Base-by-base conservation (phyloP, 2,797 vertebrate genomes). In the Amblyopsis hoosieri region DNA sequence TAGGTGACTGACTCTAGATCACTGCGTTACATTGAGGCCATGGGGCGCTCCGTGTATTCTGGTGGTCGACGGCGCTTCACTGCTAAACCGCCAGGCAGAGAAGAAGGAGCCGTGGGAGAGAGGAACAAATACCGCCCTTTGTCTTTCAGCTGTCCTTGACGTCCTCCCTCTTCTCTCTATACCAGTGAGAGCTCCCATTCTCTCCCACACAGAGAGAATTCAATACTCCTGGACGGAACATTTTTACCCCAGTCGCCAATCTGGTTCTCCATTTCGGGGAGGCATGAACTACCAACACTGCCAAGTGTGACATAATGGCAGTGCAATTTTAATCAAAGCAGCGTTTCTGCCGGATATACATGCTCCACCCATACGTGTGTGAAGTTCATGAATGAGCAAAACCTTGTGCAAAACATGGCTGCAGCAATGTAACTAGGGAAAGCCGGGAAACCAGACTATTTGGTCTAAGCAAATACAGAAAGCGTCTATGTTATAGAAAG, bases 271-370 rank as follows among this genome's bases (percentile, higher is more conserved):
- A 81, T 71, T 85, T 81, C 11, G 54, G 80, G 74, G 77, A 64
- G 71, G 84, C 60, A 67, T 15, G 51, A 45, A 48, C 69, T 70
- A 69, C 66, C 64, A 70, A 78, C 60, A 58, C 65, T 72, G 91
- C 91, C 91, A 91, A 92, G 77, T 71, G 81, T 92, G 91, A 93
- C 87, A 87, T 90, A 90, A 89, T 71, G 75, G 73, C 79, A 85
- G 87, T 86, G 88, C 72, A 85, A 93, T 91, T 91, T 92, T 92
- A 92, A 93, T 92, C 84, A 88, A 87, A 92, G 89, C 91, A 90
- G 84, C 82, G 81, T 87, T 87, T 87, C 79, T 48, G 71, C 54
- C 7, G 70, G 67, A 76, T 76, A 64, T 83, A 54, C 4, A 86
- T 49, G 70, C 85, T 89, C 75, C 80, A 75, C 81, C 78, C 84